Base-by-base conservation (phyloP, 2,113 vertebrate species). In the Pituophis catenifer region DNA sequence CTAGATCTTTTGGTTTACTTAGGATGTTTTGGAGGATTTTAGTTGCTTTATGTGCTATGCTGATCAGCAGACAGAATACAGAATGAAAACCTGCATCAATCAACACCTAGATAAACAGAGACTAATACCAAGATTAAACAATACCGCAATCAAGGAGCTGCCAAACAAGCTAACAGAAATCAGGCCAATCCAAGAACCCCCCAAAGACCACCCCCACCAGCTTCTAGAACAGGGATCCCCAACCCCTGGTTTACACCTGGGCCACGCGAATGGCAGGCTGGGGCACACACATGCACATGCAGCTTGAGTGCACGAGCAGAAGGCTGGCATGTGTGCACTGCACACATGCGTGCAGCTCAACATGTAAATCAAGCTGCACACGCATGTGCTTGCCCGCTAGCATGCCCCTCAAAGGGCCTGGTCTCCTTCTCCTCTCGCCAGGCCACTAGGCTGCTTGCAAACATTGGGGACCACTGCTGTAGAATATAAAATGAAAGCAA, bases 371-470 rank as follows among this genome's bases (percentile, higher is more conserved):
- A 53, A 53, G 17, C 55, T 57, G 58, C 8, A 24, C 21, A 59
- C 0, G 2, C 23, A 24, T 59, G 21, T 0, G 8, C 23, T 24
- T 24, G 58, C 7, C 8, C 0, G 2, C 58, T 24, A 23, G 58
- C 21, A 0, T 59, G 58, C 8, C 23, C 58, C 58, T 24, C 58
- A 59, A 2, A 59, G 7, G 2, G 2, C 23, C 58, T 24, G 21
- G 8, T 24, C 23, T 23, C 58, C 8, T 58, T 58, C 54, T 58
- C 58, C 23, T 59, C 21, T 8, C 8, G 8, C 23, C 58, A 59
- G 23, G 8, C 58, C 8, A 24, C 58, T 59, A 8, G 21, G 58
- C 58, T 24, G 7, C 8, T 8, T 24, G 58, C 23, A 59, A 59
- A 59, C 8, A 1, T 59, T 59, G 23, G 21, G 58, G 58, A 59